Percentiles rank a stretch among this genome's conserved stretches.
These are phyloP conservation scores for Nebria brevicollis DNA, from an alignment of 2,888 invertebrate genomes.

Conservation along the genomic window DNA sequence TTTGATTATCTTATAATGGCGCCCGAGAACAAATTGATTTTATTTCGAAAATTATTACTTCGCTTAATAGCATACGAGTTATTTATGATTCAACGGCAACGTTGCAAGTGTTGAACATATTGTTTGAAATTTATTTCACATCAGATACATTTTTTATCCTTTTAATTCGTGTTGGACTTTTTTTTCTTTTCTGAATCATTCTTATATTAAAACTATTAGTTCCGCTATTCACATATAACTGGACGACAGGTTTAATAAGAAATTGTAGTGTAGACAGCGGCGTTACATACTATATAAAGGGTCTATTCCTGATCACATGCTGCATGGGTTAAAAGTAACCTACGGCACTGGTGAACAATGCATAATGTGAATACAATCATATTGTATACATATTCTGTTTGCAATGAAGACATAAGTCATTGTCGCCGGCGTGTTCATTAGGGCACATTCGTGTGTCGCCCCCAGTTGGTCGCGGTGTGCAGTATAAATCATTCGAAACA, in stretches of 20 bases:
- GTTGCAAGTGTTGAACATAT: background rate
- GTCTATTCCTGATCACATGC: background rate
- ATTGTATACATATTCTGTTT: background rate
- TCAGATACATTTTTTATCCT: background rate
- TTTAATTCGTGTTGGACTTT: too few species aligned
- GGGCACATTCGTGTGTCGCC: constrained; percentile 3
- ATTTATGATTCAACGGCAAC: background rate
- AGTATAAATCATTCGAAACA: constrained; percentile 10
- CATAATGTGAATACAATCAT: background rate
- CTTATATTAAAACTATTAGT: constrained; percentile 14
- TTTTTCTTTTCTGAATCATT: background rate
- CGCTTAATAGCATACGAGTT: background rate
- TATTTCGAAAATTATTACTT: background rate
- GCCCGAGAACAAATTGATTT: background rate
- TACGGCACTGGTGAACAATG: background rate
- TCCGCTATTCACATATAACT: constrained; percentile 13
- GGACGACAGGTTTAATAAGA: constrained; percentile 3
- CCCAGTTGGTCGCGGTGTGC: constrained; percentile 1
- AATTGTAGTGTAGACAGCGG: background rate
- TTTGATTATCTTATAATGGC: background rate
- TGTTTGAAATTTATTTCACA: background rate
- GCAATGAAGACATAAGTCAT: constrained; percentile 15
- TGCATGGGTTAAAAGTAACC: background rate
- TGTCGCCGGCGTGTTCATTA: constrained; percentile 11
- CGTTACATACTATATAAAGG: background rate